A percentile compares a stretch with the other conserved stretches of the same genome.
phyloP scores from a whole-genome alignment of 2,888 invertebrate genomes.

The Mythimna pallens region DNA sequence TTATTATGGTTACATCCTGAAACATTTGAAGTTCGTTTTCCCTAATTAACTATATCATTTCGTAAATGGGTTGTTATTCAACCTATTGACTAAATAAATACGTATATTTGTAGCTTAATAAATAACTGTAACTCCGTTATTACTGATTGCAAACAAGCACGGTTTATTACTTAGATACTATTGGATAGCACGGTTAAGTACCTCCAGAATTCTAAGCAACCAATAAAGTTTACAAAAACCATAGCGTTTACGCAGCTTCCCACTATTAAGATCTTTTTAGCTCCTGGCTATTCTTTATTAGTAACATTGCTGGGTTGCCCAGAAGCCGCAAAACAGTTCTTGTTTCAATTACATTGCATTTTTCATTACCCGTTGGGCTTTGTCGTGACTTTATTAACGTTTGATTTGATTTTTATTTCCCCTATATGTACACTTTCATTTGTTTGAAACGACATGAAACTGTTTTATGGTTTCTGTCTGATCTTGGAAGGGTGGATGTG shows the following conservation, averaged over 20 bases:
- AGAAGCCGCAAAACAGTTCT: conserved; percentile 15
- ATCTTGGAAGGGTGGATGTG: conserved; percentile 13
- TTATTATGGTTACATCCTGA: neutral
- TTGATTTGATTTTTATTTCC: conserved; percentile 26
- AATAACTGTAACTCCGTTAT: neutral
- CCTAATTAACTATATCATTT: neutral
- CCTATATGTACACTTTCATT: conserved; percentile 2
- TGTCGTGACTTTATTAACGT: conserved; percentile 26
- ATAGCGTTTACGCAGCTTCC: neutral
- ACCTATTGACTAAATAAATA: neutral
- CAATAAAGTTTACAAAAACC: neutral
- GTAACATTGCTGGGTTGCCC: neutral
- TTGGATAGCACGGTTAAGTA: neutral
- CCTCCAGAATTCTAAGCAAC: neutral
- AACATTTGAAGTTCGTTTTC: conserved; percentile 1
- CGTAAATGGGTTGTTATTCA: neutral
- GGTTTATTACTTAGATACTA: neutral
- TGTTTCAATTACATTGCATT: conserved; percentile 37
- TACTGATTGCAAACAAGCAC: neutral
- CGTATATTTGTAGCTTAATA: neutral
- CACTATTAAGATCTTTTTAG: conserved; percentile 4
- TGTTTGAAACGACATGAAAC: conserved; percentile 22
- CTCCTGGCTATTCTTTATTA: conserved; percentile 7
- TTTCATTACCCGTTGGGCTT: conserved; percentile 32
- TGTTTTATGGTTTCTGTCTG: conserved; percentile 34